phyloP scores from a whole-genome alignment of 2,888 invertebrate species.

The Nomada lathburiana region DNA sequence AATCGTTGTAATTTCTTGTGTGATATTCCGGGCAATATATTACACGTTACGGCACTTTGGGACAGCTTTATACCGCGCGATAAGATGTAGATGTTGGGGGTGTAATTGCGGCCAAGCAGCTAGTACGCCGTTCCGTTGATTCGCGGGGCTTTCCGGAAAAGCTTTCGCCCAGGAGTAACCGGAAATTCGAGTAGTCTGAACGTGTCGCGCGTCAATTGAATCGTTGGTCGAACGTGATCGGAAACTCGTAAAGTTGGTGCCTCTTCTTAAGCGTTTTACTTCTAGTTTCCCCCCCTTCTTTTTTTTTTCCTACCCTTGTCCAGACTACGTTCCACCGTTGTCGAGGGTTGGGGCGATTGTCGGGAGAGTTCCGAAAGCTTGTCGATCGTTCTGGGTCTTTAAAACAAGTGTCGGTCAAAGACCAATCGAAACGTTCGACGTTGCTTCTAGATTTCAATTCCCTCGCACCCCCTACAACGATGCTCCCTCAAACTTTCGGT shows the following conservation, averaged over 20 bases:
- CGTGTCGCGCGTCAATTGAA: slow-evolving; percentile 80
- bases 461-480: neutral
- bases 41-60: neutral
- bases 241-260: slow-evolving; percentile 71
- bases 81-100: neutral
- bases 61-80: neutral
- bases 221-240: slow-evolving; percentile 80
- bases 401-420: no score
- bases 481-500: slow-evolving; percentile 3
- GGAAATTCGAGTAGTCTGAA: slow-evolving; percentile 75
- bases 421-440: no score
- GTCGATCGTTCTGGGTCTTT: no score
- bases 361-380: neutral
- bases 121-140: slow-evolving; percentile 8
- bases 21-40: slow-evolving; percentile 2
- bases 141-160: slow-evolving; percentile 53
- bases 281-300: neutral
- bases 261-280: slow-evolving; percentile 64
- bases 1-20: slow-evolving; percentile 20
- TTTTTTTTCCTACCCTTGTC: neutral
- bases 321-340: neutral
- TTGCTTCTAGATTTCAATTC: no score
- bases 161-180: slow-evolving; percentile 68
- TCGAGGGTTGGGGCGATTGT: neutral
- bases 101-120: neutral